phyloP scores from a whole-genome alignment of 2,113 vertebrate genomes.

The Ahaetulla prasina region DNA sequence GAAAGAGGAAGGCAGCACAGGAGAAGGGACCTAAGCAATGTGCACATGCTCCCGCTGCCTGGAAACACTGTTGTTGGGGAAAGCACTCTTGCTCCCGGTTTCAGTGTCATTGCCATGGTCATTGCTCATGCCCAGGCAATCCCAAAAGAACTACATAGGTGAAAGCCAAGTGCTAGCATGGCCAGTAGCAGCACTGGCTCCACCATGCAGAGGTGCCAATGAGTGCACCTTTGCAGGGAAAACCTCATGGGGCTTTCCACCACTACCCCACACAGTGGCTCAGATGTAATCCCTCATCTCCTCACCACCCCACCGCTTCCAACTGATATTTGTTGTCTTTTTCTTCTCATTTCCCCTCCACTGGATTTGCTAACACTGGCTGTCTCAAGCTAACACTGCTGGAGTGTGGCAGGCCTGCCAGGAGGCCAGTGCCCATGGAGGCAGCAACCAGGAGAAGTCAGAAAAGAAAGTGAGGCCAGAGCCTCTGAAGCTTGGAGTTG shows the following conservation, averaged over 20 bases:
- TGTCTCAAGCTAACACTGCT: not conserved
- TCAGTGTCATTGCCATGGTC: conserved; percentile 55
- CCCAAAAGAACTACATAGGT: not conserved
- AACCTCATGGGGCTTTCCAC: no score
- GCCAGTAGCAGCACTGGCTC: conserved; percentile 26
- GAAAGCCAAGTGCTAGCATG: not conserved
- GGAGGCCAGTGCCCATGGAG: no score
- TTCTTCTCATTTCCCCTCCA: not conserved
- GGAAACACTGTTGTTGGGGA: conserved; percentile 56
- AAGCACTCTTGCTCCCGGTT: not conserved
- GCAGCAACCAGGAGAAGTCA: not conserved
- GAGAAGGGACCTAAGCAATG: fast-evolving
- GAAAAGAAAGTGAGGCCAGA: not conserved
- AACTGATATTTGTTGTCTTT: not conserved
- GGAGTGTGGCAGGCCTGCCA: not conserved
- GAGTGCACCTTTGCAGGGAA: no score
- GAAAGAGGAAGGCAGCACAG: not conserved
- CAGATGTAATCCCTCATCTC: no score
- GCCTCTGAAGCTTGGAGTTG: not conserved
- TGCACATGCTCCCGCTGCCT: not conserved
- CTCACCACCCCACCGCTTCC: not conserved
- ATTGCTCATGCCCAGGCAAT: conserved; percentile 67
- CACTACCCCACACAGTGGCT: no score
- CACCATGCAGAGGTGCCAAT: no score
- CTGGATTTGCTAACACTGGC: not conserved